Conservation (phyloP, 2,113 vertebrate species). For the Pelodiscus sinensis region DNA sequence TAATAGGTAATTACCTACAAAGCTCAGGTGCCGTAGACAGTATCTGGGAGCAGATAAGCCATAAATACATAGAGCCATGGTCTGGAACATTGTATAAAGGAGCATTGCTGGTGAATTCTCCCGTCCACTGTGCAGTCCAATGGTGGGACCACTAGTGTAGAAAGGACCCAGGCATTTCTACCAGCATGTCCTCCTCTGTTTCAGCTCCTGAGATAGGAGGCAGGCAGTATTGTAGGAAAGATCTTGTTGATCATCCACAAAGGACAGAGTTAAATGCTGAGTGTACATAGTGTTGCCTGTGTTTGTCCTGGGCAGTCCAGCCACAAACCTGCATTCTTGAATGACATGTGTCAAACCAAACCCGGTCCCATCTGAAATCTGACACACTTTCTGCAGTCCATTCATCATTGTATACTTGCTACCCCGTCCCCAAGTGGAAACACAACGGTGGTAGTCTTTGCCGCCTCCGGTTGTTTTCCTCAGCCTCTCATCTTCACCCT, state of each 20-base stretch:
- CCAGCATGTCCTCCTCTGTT: neutral
- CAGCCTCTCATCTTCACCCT: neutral
- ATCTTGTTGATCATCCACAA: neutral
- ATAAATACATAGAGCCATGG: neutral
- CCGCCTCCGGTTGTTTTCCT: neutral
- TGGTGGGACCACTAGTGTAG: too few species aligned
- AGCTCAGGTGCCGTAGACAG: neutral
- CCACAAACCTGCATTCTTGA: slow-evolving; percentile 7
- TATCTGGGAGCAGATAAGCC: neutral
- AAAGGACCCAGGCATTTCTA: accelerated
- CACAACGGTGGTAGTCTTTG: neutral
- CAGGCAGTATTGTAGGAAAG: neutral
- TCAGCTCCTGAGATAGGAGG: neutral
- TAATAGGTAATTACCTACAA: neutral
- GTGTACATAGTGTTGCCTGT: neutral
- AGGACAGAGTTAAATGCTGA: neutral
- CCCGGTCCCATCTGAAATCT: neutral
- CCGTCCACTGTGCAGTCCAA: neutral
- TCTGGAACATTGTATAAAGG: accelerated
- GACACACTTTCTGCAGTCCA: neutral
- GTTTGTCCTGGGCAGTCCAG: neutral
- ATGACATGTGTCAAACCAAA: neutral
- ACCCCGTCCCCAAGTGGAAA: neutral
- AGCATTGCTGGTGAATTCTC: neutral
- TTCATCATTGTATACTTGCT: neutral